Evolutionary conservation across 1,140 invertebrate species (phyloP), one percentile per base, ranked within the genome.

Genomic region (Diorhabda elongata): DNA sequence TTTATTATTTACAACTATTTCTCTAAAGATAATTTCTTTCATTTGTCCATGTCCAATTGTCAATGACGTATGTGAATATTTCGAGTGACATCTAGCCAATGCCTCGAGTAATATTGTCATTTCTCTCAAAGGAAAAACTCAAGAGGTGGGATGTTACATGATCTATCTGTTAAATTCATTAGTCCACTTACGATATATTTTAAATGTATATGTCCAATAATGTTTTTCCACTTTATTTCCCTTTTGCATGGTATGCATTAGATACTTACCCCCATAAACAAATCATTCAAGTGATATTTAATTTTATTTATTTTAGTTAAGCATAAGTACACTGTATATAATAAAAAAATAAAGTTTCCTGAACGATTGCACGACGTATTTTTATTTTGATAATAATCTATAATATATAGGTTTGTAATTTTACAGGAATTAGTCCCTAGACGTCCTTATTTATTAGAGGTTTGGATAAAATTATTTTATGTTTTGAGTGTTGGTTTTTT

Each of bases 401-500:
- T 52, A 52, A 52, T 4, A 26, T 26, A 26, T n/a, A n/a, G 47
- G 47, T 52, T 52, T 52, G 47, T 52, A 52, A 52, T 52, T 52
- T 52, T 52, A n/a, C 47, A 52, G 47, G 47, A 6, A 6, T n/a
- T 52, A 52, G n/a, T 8, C n/a, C 47, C 47, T 52, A 52, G 47
- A 52, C n/a, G 47, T 4, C 47, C 47, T 52, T 52, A 52, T 3
- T 8, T 52, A n/a, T 52, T 52, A 52, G 47, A 52, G 47, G 47
- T 52, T 52, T 52, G 47, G n/a, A n/a, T 52, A 52, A 26, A 8
- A 52, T 52, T 52, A n/a, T 52, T 52, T 52, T 62, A 44, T 62
- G 61, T 62, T 8, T 62, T 62, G 61, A n/a, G 11, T 44, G n/a
- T n/a, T 43, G n/a, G 5, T 44, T 6, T 62, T 62, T 8, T 44